phyloP scores from a whole-genome alignment of 53 echinoderm and acorn worm species.

The Stichopus horrens region DNA sequence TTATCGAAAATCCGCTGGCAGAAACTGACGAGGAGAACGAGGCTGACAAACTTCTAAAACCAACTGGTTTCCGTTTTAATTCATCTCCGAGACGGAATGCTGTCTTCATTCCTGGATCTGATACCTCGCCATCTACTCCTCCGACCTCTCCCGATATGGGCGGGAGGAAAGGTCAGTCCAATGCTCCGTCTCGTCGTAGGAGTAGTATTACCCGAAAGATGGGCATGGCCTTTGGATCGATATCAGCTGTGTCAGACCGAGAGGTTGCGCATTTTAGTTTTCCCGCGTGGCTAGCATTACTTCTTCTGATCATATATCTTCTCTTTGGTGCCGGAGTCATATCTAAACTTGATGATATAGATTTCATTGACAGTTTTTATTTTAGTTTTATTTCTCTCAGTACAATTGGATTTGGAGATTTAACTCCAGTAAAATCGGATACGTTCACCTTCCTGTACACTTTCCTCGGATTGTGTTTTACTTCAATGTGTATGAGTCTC shows the following conservation, averaged over 20 bases:
- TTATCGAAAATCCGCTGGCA: conserved; percentile 39
- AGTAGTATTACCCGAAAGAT: conserved; percentile 41
- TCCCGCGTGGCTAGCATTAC: conserved; percentile 76
- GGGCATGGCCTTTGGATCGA: conserved; percentile 34
- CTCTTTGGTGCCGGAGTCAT: conserved; percentile 70
- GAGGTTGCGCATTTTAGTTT: conserved; percentile 73
- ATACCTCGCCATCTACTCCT: conserved; percentile 36
- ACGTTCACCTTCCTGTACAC: conserved; percentile 70
- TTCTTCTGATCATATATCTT: conserved; percentile 69
- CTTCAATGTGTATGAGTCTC: conserved; percentile 86
- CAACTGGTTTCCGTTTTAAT: conserved; percentile 17
- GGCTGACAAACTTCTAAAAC: conserved; percentile 33
- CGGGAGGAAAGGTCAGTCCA: not conserved
- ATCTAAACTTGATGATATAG: conserved; percentile 51
- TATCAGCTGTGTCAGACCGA: conserved; percentile 56
- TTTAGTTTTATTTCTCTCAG: conserved; percentile 89
- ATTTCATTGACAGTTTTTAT: conserved; percentile 73
- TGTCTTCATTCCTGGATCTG: conserved; percentile 42
- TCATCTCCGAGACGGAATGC: conserved; percentile 42
- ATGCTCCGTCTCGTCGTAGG: conserved; percentile 26
- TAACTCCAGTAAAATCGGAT: conserved; percentile 60
- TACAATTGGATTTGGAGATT: conserved; percentile 92
- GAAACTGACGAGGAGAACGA: conserved; percentile 32
- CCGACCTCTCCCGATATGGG: conserved; percentile 42
- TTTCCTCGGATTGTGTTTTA: conserved; percentile 83